These are phyloP conservation scores for Drosophila mercatorum DNA, from an alignment of 2,888 invertebrate species.

Conservation along the genomic window DNA sequence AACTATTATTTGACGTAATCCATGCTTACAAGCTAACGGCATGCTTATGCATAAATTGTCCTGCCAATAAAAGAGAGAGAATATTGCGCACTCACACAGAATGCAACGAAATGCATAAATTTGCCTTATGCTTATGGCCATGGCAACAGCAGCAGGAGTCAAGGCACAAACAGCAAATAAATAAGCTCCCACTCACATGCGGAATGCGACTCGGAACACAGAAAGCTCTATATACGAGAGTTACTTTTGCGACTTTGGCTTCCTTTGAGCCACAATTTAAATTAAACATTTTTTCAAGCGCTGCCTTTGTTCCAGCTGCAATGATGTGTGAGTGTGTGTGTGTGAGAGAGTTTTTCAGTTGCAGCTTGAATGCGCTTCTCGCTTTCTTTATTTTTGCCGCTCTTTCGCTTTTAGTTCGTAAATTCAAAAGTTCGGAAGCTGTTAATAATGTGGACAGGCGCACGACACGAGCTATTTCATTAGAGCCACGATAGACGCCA, in stretches of 20 bases:
- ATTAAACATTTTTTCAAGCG: slow-evolving; percentile 58
- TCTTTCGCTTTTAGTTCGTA: slow-evolving; percentile 41
- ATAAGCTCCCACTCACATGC: slow-evolving; percentile 25
- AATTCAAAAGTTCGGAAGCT: slow-evolving; percentile 72
- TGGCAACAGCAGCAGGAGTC: slow-evolving; percentile 39
- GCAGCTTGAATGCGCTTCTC: slow-evolving; percentile 30
- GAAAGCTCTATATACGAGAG: slow-evolving; percentile 8
- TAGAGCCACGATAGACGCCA: slow-evolving; percentile 40
- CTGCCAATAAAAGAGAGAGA: slow-evolving; percentile 55
- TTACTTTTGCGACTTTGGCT: slow-evolving; percentile 37
- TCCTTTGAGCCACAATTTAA: slow-evolving; percentile 50
- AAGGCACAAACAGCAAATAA: slow-evolving; percentile 38
- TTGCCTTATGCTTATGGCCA: slow-evolving; percentile 60
- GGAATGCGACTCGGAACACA: slow-evolving; percentile 10
- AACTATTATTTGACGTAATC: background rate
- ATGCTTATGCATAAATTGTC: slow-evolving; percentile 53
- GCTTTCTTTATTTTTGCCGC: background rate
- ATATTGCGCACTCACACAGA: slow-evolving; percentile 49
- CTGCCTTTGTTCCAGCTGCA: slow-evolving; percentile 43
- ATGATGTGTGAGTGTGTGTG: slow-evolving; percentile 22
- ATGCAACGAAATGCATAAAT: slow-evolving; percentile 61
- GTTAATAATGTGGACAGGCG: slow-evolving; percentile 76
- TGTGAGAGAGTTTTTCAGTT: slow-evolving; percentile 19
- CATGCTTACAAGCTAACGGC: background rate
- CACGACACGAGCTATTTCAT: slow-evolving; percentile 77